Conservation (phyloP, 2,888 invertebrate genomes). For the Gandaritis pyraliata region DNA sequence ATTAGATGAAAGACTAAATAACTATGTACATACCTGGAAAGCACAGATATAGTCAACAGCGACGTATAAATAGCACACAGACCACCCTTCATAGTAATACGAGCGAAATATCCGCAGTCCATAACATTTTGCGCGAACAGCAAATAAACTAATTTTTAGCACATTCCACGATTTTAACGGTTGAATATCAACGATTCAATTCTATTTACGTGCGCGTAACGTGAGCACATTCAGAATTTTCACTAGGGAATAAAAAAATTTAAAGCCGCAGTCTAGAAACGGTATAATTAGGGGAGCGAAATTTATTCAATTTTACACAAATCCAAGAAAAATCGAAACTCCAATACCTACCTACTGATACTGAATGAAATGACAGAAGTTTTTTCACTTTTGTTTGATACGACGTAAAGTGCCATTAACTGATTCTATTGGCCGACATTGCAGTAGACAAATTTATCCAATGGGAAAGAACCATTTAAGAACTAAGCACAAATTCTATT, state of each 20-base stretch:
- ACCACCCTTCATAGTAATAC: conserved; percentile 86
- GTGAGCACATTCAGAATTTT: conserved; percentile 55
- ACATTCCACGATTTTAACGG: conserved; percentile 64
- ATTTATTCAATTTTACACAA: conserved; percentile 55
- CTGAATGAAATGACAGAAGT: conserved; percentile 33
- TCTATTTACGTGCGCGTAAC: conserved; percentile 48
- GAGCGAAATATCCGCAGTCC: conserved; percentile 76
- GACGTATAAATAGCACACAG: conserved; percentile 85
- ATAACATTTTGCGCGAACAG: conserved; percentile 78
- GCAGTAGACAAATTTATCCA: conserved; percentile 48
- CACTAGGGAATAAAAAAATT: conserved; percentile 45
- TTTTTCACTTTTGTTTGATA: conserved; percentile 50
- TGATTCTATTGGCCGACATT: conserved; percentile 16
- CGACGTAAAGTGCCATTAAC: conserved; percentile 46
- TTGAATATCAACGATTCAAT: conserved; percentile 45
- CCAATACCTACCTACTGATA: conserved; percentile 30
- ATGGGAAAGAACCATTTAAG: conserved; percentile 69
- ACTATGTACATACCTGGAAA: conserved; percentile 79
- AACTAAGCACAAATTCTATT: conserved; percentile 46
- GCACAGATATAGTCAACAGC: conserved; percentile 84
- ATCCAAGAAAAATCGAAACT: conserved; percentile 43
- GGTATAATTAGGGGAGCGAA: conserved; percentile 53
- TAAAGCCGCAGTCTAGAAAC: conserved; percentile 49
- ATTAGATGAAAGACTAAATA: background rate
- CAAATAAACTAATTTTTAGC: conserved; percentile 49